Conservation (phyloP, 2,113 vertebrate genomes). For the Dipodomys stephensi region DNA sequence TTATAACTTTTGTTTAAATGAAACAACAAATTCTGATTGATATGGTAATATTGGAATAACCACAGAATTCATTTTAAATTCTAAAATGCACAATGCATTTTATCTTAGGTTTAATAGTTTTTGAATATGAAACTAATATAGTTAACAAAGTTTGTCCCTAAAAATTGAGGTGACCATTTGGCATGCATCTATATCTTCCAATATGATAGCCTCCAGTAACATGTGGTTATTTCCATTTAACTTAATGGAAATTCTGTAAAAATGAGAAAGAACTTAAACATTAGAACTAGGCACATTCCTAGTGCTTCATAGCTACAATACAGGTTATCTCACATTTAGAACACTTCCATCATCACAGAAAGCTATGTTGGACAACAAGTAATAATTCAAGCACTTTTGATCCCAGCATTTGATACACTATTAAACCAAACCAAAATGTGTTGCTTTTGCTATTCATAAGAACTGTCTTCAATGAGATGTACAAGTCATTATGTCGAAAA, state of each 20-base stretch:
- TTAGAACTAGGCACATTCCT: neutral
- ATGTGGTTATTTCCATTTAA: neutral
- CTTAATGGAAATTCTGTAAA: constrained; percentile 33
- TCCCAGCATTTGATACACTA: neutral
- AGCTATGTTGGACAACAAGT: neutral
- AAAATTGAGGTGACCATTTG: too few species aligned
- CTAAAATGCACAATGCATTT: neutral
- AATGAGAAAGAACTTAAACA: neutral
- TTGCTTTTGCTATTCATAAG: constrained; percentile 28
- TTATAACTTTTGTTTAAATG: neutral
- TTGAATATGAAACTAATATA: neutral
- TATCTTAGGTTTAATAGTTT: neutral
- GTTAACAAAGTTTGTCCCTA: neutral
- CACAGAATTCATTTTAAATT: too few species aligned
- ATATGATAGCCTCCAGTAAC: neutral
- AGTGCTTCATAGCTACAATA: neutral
- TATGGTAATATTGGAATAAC: too few species aligned
- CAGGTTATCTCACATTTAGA: neutral
- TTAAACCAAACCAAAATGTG: constrained; percentile 35
- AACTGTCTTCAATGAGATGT: neutral
- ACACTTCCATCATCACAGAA: neutral
- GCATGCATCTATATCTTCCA: neutral
- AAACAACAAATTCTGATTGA: too few species aligned
- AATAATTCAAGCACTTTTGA: neutral
- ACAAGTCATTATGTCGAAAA: too few species aligned